Conservation (phyloP, 1,140 invertebrate genomes). For the Mycetomoellerius zeteki region DNA sequence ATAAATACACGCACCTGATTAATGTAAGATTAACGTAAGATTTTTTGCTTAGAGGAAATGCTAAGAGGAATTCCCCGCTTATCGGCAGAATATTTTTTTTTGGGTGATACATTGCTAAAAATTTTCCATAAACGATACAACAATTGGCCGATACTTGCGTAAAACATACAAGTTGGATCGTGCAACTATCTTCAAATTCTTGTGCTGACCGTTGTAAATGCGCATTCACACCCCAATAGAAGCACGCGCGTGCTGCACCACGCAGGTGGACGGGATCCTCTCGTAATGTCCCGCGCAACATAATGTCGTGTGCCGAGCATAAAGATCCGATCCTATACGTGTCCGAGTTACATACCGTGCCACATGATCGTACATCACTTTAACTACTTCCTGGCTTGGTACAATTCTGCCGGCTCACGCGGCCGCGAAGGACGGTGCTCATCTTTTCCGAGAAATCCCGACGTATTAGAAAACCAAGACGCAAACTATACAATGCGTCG, state of each 20-base stretch:
- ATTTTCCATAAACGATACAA: no score
- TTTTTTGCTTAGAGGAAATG: no score
- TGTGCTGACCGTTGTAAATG: not conserved
- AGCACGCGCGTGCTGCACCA: constrained; percentile 20
- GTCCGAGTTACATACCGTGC: constrained; percentile 77
- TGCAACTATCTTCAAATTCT: constrained; percentile 24
- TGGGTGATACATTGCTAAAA: no score
- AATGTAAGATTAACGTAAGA: no score
- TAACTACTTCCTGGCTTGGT: constrained; percentile 81
- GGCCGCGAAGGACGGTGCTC: constrained; percentile 59
- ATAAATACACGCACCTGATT: no score
- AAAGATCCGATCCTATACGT: constrained; percentile 73
- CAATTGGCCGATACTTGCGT: no score
- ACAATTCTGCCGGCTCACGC: constrained; percentile 65
- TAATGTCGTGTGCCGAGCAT: constrained; percentile 62
- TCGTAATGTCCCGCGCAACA: constrained; percentile 22
- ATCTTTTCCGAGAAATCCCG: constrained; percentile 35
- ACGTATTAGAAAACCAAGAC: not conserved
- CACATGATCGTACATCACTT: constrained; percentile 79
- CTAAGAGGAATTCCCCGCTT: no score
- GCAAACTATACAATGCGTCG: constrained; percentile 55
- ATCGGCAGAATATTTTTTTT: no score
- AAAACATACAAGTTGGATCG: not conserved
- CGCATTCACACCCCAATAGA: not conserved
- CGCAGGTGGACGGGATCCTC: constrained; percentile 46